A percentile compares a stretch with the other conserved stretches of the same genome.
These are phyloP conservation scores for Taenaris catops DNA, from an alignment of 2,888 invertebrate species.

Conservation along the genomic window DNA sequence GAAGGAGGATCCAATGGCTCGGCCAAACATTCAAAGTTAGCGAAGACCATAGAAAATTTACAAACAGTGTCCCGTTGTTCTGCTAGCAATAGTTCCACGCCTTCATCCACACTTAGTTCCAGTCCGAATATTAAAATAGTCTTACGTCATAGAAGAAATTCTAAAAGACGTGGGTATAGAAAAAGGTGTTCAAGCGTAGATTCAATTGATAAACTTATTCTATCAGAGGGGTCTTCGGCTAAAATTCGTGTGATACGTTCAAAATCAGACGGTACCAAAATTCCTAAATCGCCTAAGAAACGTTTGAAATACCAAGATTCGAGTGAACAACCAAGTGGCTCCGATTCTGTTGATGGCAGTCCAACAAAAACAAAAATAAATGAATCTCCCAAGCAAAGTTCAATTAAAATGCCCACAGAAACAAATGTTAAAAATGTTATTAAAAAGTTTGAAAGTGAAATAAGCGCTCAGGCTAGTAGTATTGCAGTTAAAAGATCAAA, in stretches of 20 bases:
- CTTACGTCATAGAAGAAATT: slow-evolving; percentile 57
- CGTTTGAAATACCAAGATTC: slow-evolving; percentile 54
- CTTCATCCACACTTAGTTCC: slow-evolving; percentile 64
- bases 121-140: slow-evolving; percentile 75
- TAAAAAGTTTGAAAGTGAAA: slow-evolving; percentile 72
- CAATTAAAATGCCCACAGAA: slow-evolving; percentile 34
- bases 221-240: slow-evolving; percentile 42
- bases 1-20: slow-evolving; percentile 51
- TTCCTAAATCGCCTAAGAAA: slow-evolving; percentile 62
- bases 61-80: slow-evolving; percentile 46
- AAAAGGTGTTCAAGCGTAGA: slow-evolving; percentile 74
- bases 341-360: slow-evolving; percentile 62
- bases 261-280: slow-evolving; percentile 69
- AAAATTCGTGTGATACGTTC: slow-evolving; percentile 63
- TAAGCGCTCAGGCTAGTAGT: slow-evolving; percentile 52
- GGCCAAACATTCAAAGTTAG: slow-evolving; percentile 76
- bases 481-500: slow-evolving; percentile 55
- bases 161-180: slow-evolving; percentile 67
- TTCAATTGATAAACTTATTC: slow-evolving; percentile 59
- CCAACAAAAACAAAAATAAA: slow-evolving; percentile 37
- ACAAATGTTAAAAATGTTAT: slow-evolving; percentile 64
- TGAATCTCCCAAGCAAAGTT: slow-evolving; percentile 25
- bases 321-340: slow-evolving; percentile 55
- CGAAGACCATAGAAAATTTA: slow-evolving; percentile 71
- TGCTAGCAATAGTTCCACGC: slow-evolving; percentile 63